Percentiles rank a stretch among this genome's conserved stretches.
Evolutionary conservation across 2,113 vertebrate genomes (phyloP).

Genomic region (Oncorhynchus gorbuscha): DNA sequence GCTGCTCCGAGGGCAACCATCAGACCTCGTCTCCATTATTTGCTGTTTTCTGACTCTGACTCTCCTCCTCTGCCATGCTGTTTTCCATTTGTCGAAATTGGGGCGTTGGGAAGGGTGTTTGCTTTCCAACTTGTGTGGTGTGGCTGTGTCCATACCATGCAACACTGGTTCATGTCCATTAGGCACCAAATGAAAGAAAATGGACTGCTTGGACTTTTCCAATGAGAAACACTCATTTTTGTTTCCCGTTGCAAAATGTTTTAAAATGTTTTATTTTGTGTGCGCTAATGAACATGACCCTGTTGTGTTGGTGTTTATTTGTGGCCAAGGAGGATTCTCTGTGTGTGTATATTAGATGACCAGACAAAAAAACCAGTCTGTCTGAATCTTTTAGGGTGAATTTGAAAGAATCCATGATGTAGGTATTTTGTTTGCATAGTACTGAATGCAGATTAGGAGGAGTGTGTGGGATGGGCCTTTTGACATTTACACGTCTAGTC

Average conservation of each 20-base stretch:
- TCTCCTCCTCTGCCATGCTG: slow-evolving; percentile 61
- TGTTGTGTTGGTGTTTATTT: slow-evolving; percentile 61
- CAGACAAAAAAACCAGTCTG: slow-evolving; percentile 51
- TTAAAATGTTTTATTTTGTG: too few species aligned
- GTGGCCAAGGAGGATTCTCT: slow-evolving; percentile 48
- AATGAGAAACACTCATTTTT: too few species aligned
- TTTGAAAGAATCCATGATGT: slow-evolving; percentile 74
- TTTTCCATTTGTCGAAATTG: slow-evolving; percentile 69
- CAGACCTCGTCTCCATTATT: slow-evolving; percentile 81
- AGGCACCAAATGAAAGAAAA: too few species aligned
- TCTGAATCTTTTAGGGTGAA: slow-evolving; percentile 71
- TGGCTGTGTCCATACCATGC: slow-evolving; percentile 40
- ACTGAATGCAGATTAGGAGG: slow-evolving; percentile 76
- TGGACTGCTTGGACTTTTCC: too few species aligned
- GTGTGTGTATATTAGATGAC: slow-evolving; percentile 38
- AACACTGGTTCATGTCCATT: background rate
- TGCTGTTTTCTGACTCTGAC: slow-evolving; percentile 70
- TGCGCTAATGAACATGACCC: background rate
- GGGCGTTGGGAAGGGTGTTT: too few species aligned
- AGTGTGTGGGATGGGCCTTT: slow-evolving; percentile 60
- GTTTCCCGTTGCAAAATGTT: too few species aligned
- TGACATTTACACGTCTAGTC: slow-evolving; percentile 58
- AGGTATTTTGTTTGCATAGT: slow-evolving; percentile 74
- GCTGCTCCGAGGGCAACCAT: slow-evolving; percentile 83
- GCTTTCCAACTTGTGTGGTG: slow-evolving; percentile 33